Evolutionary conservation across 2,113 vertebrate species (phyloP), one percentile per base, ranked within the genome.

Genomic region (Chroicocephalus ridibundus): DNA sequence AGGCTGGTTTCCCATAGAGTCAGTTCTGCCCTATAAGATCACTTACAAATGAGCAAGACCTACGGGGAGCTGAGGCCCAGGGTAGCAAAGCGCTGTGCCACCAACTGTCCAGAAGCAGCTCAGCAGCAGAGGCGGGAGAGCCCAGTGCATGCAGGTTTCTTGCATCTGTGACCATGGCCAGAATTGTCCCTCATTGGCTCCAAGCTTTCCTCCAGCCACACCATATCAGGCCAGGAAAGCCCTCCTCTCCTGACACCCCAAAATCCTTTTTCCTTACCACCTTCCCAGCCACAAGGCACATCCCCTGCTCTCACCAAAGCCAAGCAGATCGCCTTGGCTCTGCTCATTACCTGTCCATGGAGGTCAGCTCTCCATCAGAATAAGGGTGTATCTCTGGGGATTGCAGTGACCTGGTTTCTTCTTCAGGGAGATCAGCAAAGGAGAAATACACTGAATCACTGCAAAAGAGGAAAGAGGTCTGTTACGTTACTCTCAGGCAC

Each of bases 331-430:
- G 3, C n/a, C 52, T 38, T 38, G 29, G 38, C 40, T 83, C 31
- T 81, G 75, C 34, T 29, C 1, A 4, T 97, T 95, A 99, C 99
- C 98, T 98, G 85, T 98, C 97, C 26, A 69, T 36, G 5, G 95
- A 82, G 2, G 95, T 81, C 72, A 97, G 97, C 75, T 99, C 99
- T 95, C 98, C 98, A 1, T 99, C 99, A 0, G 99, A 99, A 91
- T 98, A 97, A 7, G 98, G 97, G 51, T 98, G 95, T 74, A 89
- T 78, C 27, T 98, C 98, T 88, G 74, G 97, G 38, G 91, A 80
- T 81, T 95, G 98, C 1, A 64, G 29, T 0, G 32, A 58, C 11
- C 32, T n/a, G 2, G 58, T 15, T 72, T 95, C 97, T 81, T 98
- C 98, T 64, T 11, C 65, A 11, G 93, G 97, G 76, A 97, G 94